Evolutionary conservation across 2,888 invertebrate genomes (phyloP), one percentile per base, ranked within the genome.

Genomic region (Drosophila subquinaria): DNA sequence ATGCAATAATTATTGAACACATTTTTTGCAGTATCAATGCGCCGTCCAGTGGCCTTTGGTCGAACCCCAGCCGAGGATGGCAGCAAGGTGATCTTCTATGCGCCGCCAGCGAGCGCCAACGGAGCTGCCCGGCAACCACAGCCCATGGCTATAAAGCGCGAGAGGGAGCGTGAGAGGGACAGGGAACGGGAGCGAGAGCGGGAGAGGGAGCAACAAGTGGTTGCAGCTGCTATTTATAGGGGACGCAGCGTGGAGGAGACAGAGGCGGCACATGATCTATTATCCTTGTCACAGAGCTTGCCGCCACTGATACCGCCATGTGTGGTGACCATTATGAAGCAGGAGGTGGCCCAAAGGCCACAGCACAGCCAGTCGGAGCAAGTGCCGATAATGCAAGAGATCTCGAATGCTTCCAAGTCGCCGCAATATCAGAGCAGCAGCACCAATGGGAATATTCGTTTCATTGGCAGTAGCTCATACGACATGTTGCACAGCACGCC

Each of bases 251-350:
- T 96, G 30, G 97, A 97, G 89, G 97, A 97, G 93, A 97, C 97
- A 10, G 97, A 97, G 93, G 97, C 97, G 36, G 97, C 97, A 0
- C 97, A 97, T 92, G 97, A 96, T 92, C 94, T 96, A 72, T 93
- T 96, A 33, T 96, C 96, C 51, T 93, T 96, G 38, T 96, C 96
- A 2, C 95, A 96, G 84, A 96, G 96, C 80, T 92, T 96, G 86
- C 97, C 97, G 13, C 97, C 96, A 15, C 94, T 96, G 76, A 96
- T 95, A 53, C 95, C 95, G 5, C 96, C 95, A 35, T 94, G 95
- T 79, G 94, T 95, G 20, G 95, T 96, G 33, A 94, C 95, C 66
- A 95, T 95, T 43, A 94, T 95, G 70, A 94, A 95, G 66, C 92
- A 92, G 62, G 90, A 91, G 57, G 51, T 76, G 63, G 63, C 47